Base-by-base conservation (phyloP, 2,113 vertebrate species). In the Eudyptes chrysolophus region DNA sequence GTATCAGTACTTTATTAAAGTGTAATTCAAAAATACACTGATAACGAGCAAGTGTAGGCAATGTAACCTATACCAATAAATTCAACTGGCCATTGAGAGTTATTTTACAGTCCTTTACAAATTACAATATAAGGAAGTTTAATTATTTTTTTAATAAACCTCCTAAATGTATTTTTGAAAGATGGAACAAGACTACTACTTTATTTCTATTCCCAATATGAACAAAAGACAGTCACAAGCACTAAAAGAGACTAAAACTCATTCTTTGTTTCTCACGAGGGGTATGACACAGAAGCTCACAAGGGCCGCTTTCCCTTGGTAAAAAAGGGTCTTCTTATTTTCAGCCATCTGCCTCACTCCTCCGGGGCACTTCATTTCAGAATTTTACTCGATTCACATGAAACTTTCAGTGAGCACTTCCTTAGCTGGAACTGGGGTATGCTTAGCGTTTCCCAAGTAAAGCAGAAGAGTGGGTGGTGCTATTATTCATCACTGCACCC, bases 401-500 rank as follows among this genome's bases (percentile, higher is more conserved):
- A 97, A 98, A 98, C 97, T 98, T 98, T 96, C 77, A 85, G 79
- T 34, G 79, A 96, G 52, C 86, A 38, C 86, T 82, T 84, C 95
- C 76, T 96, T 93, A 86, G 87, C 92, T 87, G 81, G 89, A 95
- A 91, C 76, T 61, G 90, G 66, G 95, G 90, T 87, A 93, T 83
- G 92, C 70, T 92, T 90, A 94, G 90, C 91, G 48, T 87, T 96
- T 94, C 93, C 90, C 94, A 92, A 96, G 91, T 96, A 95, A 96
- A 97, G 92, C 93, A 89, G 93, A 92, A 84, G 89, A 92, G 57
- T 97, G 95, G 97, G 96, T 96, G 96, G 97, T 97, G 93, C 97
- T 97, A 96, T 97, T 97, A 98, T 98, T 98, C 97, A 98, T 98
- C 97, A 61, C 97, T 94, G 97, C 96, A 96, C 97, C 98, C 98